These are phyloP conservation scores for Epinephelus malabaricus DNA, from an alignment of 2,797 vertebrate species.

Conservation along the genomic window DNA sequence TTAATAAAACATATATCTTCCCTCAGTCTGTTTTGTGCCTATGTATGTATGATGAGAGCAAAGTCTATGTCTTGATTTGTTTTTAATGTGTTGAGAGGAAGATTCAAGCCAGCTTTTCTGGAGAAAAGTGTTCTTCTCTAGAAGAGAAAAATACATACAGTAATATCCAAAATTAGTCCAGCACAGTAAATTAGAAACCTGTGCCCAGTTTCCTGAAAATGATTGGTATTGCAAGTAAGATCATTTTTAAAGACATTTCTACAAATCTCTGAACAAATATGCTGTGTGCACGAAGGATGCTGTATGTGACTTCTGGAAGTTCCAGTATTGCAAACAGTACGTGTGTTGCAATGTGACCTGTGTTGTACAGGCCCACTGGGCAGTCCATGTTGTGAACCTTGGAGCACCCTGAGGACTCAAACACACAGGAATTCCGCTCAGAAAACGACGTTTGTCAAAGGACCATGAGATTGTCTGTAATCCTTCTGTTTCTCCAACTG, in stretches of 20 bases:
- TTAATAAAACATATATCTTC: neutral
- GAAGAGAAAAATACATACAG: neutral
- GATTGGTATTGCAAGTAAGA: too few species aligned
- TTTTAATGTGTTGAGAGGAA: neutral
- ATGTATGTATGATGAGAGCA: neutral
- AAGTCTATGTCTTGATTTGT: neutral
- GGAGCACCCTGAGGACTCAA: neutral
- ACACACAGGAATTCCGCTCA: neutral
- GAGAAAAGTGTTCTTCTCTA: neutral
- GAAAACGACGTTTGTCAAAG: neutral
- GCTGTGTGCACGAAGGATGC: neutral
- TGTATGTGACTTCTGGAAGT: neutral
- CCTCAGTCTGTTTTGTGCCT: neutral
- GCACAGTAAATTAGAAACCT: too few species aligned
- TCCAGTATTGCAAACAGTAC: neutral
- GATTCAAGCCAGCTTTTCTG: neutral
- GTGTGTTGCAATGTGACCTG: neutral
- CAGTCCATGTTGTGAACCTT: neutral
- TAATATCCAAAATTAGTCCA: too few species aligned
- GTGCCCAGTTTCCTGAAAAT: too few species aligned
- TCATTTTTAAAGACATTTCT: too few species aligned
- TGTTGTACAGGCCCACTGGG: neutral
- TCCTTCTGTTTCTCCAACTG: constrained; percentile 1
- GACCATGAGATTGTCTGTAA: neutral
- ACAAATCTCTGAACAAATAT: neutral